Evolutionary conservation across 2,888 invertebrate genomes (phyloP).

Genomic region (Stegana nigrithorax): DNA sequence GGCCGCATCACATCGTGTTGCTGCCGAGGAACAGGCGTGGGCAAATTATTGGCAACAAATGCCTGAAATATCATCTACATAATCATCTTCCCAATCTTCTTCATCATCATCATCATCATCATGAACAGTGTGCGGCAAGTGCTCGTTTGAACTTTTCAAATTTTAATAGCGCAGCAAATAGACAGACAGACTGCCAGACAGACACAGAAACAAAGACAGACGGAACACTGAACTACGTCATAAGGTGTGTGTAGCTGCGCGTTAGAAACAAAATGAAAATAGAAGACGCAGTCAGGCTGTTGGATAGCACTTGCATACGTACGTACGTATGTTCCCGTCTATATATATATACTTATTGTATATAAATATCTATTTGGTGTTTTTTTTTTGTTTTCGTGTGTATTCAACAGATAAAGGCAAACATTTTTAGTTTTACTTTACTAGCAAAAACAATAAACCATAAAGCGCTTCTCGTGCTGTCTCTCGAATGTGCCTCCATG

Average conservation of each 20-base stretch:
- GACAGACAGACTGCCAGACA: too few relatives aligned
- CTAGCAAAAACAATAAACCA: background rate
- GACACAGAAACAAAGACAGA: too few relatives aligned
- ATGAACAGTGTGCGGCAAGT: background rate
- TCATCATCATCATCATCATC: too few relatives aligned
- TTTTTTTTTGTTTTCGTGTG: background rate
- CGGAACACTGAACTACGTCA: slow-evolving; percentile 6
- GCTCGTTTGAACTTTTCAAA: slow-evolving; percentile 14
- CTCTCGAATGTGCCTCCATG: background rate
- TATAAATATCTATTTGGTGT: too few relatives aligned
- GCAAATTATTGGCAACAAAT: slow-evolving; percentile 4
- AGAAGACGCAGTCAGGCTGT: slow-evolving; percentile 35
- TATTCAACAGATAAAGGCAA: background rate
- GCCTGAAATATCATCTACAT: too few relatives aligned
- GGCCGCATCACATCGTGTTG: background rate
- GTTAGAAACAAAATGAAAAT: background rate
- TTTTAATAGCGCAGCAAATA: slow-evolving; percentile 10
- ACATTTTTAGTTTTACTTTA: background rate
- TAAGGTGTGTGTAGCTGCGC: background rate
- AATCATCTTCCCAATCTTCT: too few relatives aligned
- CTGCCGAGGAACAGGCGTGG: background rate
- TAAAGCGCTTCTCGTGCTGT: background rate
- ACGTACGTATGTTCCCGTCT: background rate
- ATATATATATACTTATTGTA: background rate
- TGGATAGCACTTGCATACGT: too few relatives aligned